Conservation (phyloP, 1,140 invertebrate species). For the Caligus rogercresseyi region DNA sequence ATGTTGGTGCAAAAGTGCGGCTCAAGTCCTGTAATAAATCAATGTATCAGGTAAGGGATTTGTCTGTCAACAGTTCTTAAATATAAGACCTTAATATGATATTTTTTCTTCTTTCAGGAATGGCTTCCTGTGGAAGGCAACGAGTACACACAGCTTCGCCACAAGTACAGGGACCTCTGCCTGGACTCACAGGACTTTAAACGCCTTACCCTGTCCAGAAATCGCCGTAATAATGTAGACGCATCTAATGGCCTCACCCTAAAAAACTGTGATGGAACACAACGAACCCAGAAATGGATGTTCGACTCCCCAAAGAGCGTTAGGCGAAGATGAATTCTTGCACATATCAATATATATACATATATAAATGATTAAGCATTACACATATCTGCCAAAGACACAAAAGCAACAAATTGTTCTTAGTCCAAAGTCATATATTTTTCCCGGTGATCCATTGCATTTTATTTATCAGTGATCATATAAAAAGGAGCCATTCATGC, state of each 20-base stretch:
- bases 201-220: not conserved
- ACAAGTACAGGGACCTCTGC: not conserved
- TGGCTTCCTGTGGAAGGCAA: not conserved
- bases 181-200: not conserved
- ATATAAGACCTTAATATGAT: not conserved
- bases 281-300: not conserved
- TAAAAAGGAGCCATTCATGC: no score
- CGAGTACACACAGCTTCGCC: not conserved
- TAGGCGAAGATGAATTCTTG: no score
- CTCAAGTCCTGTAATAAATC: conserved; percentile 20
- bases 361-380: no score
- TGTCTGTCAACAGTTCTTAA: not conserved
- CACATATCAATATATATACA: no score
- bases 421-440: no score
- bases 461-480: no score
- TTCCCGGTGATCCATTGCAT: no score
- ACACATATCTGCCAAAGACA: no score
- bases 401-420: no score
- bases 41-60: conserved; percentile 11
- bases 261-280: not conserved
- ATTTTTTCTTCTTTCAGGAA: not conserved
- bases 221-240: not conserved
- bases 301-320: not conserved
- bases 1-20: not conserved
- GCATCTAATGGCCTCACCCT: not conserved